phyloP scores from a whole-genome alignment of 2,113 vertebrate species.

The Anolis carolinensis region DNA sequence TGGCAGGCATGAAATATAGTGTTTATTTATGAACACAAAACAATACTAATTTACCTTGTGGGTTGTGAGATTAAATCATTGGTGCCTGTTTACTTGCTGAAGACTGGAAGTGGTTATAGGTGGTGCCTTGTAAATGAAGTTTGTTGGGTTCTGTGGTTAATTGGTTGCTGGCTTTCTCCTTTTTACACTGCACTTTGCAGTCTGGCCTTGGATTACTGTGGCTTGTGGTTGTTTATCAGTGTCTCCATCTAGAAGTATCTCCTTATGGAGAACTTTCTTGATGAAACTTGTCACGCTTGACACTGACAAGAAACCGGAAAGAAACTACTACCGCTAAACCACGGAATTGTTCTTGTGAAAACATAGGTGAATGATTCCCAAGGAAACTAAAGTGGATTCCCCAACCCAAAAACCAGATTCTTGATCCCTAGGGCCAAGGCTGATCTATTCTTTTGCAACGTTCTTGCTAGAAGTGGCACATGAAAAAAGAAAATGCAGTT shows the following conservation, averaged over 20 bases:
- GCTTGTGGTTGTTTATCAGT: background rate
- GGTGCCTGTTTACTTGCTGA: background rate
- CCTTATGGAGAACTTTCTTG: background rate
- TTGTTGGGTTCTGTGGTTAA: background rate
- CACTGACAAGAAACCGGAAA: background rate
- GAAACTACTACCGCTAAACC: background rate
- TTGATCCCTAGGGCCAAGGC: background rate
- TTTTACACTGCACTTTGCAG: background rate
- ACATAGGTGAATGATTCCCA: background rate
- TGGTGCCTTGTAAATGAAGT: background rate
- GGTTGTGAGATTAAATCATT: background rate
- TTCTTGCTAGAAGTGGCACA: background rate
- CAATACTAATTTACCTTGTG: no score
- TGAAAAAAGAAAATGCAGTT: background rate
- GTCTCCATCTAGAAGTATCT: background rate
- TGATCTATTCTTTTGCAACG: background rate
- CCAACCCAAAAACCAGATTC: background rate
- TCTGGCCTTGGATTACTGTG: background rate
- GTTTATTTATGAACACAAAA: background rate
- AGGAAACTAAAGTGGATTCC: background rate
- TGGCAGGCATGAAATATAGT: background rate
- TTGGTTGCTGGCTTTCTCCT: background rate
- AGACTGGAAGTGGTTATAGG: background rate
- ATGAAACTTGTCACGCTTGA: background rate
- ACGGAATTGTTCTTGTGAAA: background rate